Base-by-base conservation (phyloP, 2,113 vertebrate genomes). In the Caretta caretta region DNA sequence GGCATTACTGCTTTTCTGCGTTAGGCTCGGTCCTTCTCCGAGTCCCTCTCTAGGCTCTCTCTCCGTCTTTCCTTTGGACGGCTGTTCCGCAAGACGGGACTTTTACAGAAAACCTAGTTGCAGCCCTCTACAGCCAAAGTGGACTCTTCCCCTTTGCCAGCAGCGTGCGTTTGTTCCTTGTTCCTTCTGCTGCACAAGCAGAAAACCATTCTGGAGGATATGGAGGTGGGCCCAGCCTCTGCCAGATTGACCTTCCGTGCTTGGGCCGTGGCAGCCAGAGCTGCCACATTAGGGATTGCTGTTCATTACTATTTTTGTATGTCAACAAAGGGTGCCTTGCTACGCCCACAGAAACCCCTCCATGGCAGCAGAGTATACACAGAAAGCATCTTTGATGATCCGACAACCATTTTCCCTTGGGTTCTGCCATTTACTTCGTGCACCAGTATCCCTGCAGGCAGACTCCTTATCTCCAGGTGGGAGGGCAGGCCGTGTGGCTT, bases 361-460 rank as follows among this genome's bases (percentile, higher is more conserved):
- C 76, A 90, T 94, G 91, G 89, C 95, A 89, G 88, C n/a, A 48
- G 50, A 53, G 88, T 54, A 92, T 90, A 87, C 53, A n/a, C 50
- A 51, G 56, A 49, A 76, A 38, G n/a, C n/a, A 46, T 42, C 72
- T 48, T 83, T 0, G 1, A 87, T 83, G 3, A 17, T 62, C 31
- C 92, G 93, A 42, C 86, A 93, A 90, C 10, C 6, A 89, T 93
- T 95, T n/a, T 14, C 94, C 49, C 29, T 81, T 5, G 29, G 51
- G 48, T 50, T 95, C 51, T 0, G 2, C 49, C 49, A n/a, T 50
- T 89, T 95, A 50, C 29, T 96, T 51, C n/a, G 54, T 80, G 35
- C 86, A 91, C 54, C 51, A 89, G 49, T 62, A 93, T 38, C 72
- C 49, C 50, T 88, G 49, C 54, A 38, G 29, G 1, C 57, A 78